phyloP scores from a whole-genome alignment of 2,888 invertebrate genomes.

The Antheraea yamamai region DNA sequence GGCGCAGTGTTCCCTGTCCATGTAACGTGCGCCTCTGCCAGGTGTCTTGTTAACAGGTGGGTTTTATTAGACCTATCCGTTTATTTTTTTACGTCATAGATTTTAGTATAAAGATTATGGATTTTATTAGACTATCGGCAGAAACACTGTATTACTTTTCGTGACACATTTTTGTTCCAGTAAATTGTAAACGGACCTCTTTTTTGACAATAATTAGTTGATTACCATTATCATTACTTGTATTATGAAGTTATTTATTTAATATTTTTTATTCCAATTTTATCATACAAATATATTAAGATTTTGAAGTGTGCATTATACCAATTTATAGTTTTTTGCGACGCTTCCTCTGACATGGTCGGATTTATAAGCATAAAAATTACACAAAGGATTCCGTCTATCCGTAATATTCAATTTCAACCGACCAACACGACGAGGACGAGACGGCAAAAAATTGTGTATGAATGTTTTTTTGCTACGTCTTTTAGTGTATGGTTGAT shows the following conservation, averaged over 20 bases:
- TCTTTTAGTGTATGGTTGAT: slow-evolving; percentile 8
- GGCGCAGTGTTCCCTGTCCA: neutral
- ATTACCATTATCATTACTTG: neutral
- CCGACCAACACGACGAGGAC: slow-evolving; percentile 6
- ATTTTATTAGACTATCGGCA: neutral
- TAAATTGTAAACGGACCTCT: neutral
- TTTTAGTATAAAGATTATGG: neutral
- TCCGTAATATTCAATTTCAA: slow-evolving; percentile 3
- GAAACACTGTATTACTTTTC: neutral
- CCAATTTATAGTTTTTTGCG: neutral
- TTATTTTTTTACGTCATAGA: neutral
- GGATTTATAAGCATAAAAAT: neutral
- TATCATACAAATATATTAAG: neutral
- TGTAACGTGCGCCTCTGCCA: slow-evolving; percentile 45
- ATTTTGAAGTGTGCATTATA: neutral
- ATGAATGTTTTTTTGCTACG: slow-evolving; percentile 7
- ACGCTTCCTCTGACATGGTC: neutral
- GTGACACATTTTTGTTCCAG: neutral
- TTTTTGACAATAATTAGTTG: neutral
- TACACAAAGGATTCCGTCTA: slow-evolving; percentile 2
- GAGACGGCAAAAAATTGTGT: neutral
- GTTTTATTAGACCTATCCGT: slow-evolving; percentile 27
- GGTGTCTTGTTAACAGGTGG: slow-evolving; percentile 74
- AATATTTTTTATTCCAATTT: neutral
- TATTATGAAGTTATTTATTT: neutral